Conservation (phyloP, 2,888 invertebrate genomes). For the Cheilosia variabilis region DNA sequence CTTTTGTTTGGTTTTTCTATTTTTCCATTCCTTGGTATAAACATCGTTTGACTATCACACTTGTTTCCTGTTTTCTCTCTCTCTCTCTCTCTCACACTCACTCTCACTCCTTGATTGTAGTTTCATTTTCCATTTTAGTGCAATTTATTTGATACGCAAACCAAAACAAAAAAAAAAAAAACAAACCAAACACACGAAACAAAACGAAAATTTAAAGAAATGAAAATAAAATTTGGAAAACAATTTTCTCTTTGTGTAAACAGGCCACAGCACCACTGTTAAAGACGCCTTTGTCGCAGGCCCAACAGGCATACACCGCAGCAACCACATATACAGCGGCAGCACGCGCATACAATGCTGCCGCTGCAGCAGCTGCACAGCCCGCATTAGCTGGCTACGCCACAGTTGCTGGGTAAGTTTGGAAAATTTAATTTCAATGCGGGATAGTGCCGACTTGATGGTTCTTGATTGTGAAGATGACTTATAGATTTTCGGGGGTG, state of each 20-base stretch:
- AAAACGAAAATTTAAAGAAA: conserved; percentile 32
- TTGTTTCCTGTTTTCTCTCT: conserved; percentile 30
- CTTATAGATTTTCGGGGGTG: background rate
- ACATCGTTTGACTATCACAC: conserved; percentile 46
- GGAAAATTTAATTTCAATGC: conserved; percentile 11
- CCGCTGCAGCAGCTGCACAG: conserved; percentile 87
- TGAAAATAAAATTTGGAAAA: conserved; percentile 46
- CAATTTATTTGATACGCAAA: conserved; percentile 63
- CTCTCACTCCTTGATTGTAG: conserved; percentile 48
- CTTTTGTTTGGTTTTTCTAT: conserved; percentile 29
- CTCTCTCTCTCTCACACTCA: too few species aligned
- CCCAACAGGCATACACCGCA: conserved; percentile 94
- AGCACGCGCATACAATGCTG: conserved; percentile 91
- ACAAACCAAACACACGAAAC: conserved; percentile 17
- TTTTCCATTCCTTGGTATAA: conserved; percentile 33
- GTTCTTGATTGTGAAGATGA: conserved; percentile 51
- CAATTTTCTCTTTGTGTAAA: conserved; percentile 65
- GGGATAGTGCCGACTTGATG: conserved; percentile 19
- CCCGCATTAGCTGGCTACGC: conserved; percentile 88
- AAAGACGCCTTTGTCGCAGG: conserved; percentile 91
- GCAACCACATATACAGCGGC: conserved; percentile 95
- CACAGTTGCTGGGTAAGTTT: conserved; percentile 88
- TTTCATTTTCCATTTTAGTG: conserved; percentile 64
- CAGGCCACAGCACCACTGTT: conserved; percentile 90
- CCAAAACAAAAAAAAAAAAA: conserved; percentile 26